These are phyloP conservation scores for Lasioglossum vierecki DNA, from an alignment of 2,888 invertebrate species.

Conservation along the genomic window DNA sequence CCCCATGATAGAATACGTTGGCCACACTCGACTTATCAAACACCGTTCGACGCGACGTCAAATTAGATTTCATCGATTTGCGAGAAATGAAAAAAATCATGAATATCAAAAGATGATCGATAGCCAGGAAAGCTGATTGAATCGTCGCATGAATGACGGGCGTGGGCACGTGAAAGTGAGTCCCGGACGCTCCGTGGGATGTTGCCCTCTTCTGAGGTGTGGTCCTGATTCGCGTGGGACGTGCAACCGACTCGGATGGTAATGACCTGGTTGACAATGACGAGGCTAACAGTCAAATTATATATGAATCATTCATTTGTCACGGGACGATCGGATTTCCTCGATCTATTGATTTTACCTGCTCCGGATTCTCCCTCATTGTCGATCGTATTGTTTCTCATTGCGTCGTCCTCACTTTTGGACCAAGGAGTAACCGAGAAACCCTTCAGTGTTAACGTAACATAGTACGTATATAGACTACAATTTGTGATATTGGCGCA, in stretches of 20 bases:
- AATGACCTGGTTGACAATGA: slow-evolving; percentile 67
- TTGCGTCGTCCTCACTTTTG: not conserved
- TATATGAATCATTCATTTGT: slow-evolving; percentile 57
- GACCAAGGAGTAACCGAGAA: too few relatives aligned
- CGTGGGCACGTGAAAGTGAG: slow-evolving; percentile 71
- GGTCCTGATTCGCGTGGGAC: slow-evolving; percentile 66
- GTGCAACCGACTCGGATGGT: slow-evolving; percentile 59
- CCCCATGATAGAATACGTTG: not conserved
- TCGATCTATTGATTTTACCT: not conserved
- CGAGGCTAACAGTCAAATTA: slow-evolving; percentile 61
- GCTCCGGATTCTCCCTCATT: too few relatives aligned
- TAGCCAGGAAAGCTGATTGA: slow-evolving; percentile 66
- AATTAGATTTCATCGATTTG: slow-evolving; percentile 56
- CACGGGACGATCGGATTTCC: slow-evolving; percentile 41
- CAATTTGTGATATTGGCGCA: too few relatives aligned
- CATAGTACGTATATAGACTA: too few relatives aligned
- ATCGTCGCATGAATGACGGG: slow-evolving; percentile 69
- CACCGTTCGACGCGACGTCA: slow-evolving; percentile 38
- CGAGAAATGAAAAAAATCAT: slow-evolving; percentile 9
- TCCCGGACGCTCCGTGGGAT: slow-evolving; percentile 61
- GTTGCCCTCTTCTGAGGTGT: slow-evolving; percentile 69
- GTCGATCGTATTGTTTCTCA: not conserved
- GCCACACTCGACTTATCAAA: slow-evolving; percentile 30
- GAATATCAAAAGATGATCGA: slow-evolving; percentile 59
- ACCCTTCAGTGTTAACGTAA: too few relatives aligned